These are phyloP conservation scores for Drosophila trapezifrons DNA, from an alignment of 1,140 invertebrate species.

Conservation along the genomic window DNA sequence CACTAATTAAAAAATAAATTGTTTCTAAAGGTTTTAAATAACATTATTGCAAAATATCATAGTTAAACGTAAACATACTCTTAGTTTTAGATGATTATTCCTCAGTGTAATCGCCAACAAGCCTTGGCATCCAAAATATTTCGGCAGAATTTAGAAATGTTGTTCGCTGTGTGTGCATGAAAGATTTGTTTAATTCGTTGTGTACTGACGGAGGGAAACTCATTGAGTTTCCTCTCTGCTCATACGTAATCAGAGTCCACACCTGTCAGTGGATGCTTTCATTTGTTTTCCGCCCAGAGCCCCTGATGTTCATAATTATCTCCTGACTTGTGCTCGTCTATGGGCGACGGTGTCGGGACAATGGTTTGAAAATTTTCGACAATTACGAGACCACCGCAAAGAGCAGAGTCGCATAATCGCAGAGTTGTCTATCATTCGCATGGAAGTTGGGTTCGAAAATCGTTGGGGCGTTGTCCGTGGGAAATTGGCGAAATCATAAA, in stretches of 20 bases:
- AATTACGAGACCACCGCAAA: conserved; percentile 66
- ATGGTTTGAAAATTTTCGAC: conserved; percentile 49
- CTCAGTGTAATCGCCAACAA: conserved; percentile 1
- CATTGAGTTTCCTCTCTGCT: neutral
- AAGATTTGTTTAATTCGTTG: conserved; percentile 23
- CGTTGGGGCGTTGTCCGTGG: conserved; percentile 23
- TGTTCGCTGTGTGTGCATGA: neutral
- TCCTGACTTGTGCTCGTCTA: conserved; percentile 22
- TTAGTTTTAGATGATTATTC: neutral
- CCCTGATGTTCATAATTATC: conserved; percentile 49
- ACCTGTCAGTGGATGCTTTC: conserved; percentile 18
- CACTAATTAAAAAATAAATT: too few species aligned
- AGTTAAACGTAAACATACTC: neutral
- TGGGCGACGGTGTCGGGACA: conserved; percentile 12
- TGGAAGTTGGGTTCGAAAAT: conserved; percentile 16
- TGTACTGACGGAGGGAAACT: neutral
- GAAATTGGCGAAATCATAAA: conserved; percentile 21
- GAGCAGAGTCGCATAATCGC: conserved; percentile 17
- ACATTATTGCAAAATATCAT: too few species aligned
- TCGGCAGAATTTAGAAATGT: neutral
- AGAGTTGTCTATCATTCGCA: conserved; percentile 37
- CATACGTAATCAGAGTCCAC: conserved; percentile 11
- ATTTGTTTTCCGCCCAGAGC: conserved; percentile 12
- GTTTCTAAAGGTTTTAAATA: too few species aligned
- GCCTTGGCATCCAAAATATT: neutral